These are phyloP conservation scores for Cliona cf. orientalis DNA, from an alignment of 37 sponge, comb jelly and placozoan species.

Conservation along the genomic window DNA sequence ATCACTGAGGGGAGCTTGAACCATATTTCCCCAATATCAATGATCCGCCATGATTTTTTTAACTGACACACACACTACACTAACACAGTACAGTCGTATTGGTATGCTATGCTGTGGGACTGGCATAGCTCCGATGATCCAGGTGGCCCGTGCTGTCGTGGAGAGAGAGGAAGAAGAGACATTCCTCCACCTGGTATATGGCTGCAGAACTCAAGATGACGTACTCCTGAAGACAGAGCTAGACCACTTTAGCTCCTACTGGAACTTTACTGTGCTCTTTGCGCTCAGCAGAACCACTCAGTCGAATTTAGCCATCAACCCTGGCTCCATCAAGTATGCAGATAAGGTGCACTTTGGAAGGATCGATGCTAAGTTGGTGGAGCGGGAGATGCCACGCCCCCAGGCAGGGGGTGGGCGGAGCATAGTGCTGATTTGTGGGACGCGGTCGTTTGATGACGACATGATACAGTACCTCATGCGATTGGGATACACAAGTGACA, in stretches of 20 bases:
- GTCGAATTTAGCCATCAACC: background rate
- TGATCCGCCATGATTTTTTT: background rate
- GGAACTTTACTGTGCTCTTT: slow-evolving; percentile 76
- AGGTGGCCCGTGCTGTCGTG: slow-evolving; percentile 57
- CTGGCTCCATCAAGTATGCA: slow-evolving; percentile 55
- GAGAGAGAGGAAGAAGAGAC: slow-evolving; percentile 86
- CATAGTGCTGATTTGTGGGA: slow-evolving; percentile 74
- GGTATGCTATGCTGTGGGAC: slow-evolving; percentile 86
- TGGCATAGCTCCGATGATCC: slow-evolving; percentile 83
- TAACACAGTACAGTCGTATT: slow-evolving; percentile 43
- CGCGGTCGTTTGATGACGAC: slow-evolving; percentile 74
- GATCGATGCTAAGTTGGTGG: slow-evolving; percentile 33
- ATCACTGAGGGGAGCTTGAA: background rate
- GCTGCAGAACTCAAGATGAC: slow-evolving; percentile 66
- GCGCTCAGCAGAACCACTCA: slow-evolving; percentile 21
- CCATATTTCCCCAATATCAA: background rate
- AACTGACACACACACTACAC: background rate
- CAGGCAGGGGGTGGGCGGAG: background rate
- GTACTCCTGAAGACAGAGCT: slow-evolving; percentile 69
- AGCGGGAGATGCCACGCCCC: background rate
- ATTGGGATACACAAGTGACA: background rate
- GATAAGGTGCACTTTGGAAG: slow-evolving; percentile 55
- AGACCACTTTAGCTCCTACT: slow-evolving; percentile 49
- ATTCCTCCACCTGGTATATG: slow-evolving; percentile 61
- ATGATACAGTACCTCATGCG: slow-evolving; percentile 59